Evolutionary conservation across 2,888 invertebrate species (phyloP).

Genomic region (Oscheius sp.): DNA sequence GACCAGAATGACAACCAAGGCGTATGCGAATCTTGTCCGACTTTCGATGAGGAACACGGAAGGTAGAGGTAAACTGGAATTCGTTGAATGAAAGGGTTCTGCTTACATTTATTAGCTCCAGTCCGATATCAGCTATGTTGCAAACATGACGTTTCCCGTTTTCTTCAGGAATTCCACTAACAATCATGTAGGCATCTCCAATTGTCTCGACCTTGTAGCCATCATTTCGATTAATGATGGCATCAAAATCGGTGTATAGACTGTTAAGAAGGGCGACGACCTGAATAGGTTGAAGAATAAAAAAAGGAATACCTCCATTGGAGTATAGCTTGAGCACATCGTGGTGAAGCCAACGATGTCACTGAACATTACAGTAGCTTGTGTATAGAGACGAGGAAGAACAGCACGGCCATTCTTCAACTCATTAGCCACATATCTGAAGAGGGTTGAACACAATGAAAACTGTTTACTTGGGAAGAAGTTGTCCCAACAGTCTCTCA

Average conservation of each 20-base stretch:
- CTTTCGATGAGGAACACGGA: slow-evolving; percentile 45
- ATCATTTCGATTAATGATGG: slow-evolving; percentile 54
- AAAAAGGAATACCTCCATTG: slow-evolving; percentile 37
- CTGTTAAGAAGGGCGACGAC: slow-evolving; percentile 56
- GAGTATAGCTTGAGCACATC: slow-evolving; percentile 42
- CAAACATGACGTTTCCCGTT: slow-evolving; percentile 52
- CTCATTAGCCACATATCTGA: slow-evolving; percentile 63
- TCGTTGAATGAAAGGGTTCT: not conserved
- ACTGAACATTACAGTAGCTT: slow-evolving; percentile 65
- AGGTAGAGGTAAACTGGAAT: slow-evolving; percentile 34
- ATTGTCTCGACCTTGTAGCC: slow-evolving; percentile 58
- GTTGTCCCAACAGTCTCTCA: slow-evolving; percentile 47
- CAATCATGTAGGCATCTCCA: slow-evolving; percentile 60
- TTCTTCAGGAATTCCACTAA: slow-evolving; percentile 55
- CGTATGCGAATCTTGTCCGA: slow-evolving; percentile 39
- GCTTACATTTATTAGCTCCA: slow-evolving; percentile 40
- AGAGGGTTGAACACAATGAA: slow-evolving; percentile 6
- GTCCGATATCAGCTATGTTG: slow-evolving; percentile 42
- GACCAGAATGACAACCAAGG: slow-evolving; percentile 48
- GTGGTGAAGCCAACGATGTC: slow-evolving; percentile 54
- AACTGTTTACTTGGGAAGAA: slow-evolving; percentile 44
- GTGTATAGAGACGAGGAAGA: slow-evolving; percentile 58
- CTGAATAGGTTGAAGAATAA: not conserved
- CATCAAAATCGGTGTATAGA: slow-evolving; percentile 67
- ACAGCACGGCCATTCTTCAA: slow-evolving; percentile 62